Evolutionary conservation across 2,113 vertebrate species (phyloP).

Genomic region (Poecilia latipinna): DNA sequence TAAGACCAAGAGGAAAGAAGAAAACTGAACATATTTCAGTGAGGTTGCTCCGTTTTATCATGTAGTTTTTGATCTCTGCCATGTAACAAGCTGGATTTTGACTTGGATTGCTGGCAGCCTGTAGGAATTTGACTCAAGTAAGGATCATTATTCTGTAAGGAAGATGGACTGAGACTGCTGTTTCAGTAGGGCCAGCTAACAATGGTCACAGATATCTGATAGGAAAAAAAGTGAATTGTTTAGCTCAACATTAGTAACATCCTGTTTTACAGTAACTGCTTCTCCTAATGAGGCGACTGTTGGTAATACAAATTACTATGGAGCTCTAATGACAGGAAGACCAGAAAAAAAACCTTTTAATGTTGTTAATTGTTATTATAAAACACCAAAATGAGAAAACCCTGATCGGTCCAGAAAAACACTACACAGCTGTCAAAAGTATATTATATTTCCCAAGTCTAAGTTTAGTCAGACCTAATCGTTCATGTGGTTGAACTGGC

Average conservation of each 20-base stretch:
- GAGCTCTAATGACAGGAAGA: no score
- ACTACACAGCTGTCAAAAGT: not conserved
- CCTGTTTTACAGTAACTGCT: not conserved
- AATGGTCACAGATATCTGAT: no score
- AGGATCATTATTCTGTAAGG: not conserved
- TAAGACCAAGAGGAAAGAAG: not conserved
- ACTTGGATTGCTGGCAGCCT: no score
- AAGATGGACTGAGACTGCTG: not conserved
- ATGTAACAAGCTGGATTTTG: no score
- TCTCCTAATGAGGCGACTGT: not conserved
- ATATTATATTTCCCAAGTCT: not conserved
- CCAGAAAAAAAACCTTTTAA: no score
- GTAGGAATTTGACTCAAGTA: not conserved
- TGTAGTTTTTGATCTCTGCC: no score
- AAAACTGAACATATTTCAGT: not conserved
- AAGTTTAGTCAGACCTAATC: not conserved
- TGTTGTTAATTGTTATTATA: no score
- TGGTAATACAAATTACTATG: no score
- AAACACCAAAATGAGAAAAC: not conserved
- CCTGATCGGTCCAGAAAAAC: no score
- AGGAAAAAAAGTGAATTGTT: not conserved
- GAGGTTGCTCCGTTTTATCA: not conserved
- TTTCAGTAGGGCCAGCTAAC: no score
- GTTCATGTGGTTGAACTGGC: not conserved
- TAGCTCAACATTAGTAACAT: not conserved